Percentiles rank a stretch among this genome's conserved stretches.
Evolutionary conservation across 2,888 invertebrate genomes (phyloP).

Genomic region (Podotricha telesiphe): DNA sequence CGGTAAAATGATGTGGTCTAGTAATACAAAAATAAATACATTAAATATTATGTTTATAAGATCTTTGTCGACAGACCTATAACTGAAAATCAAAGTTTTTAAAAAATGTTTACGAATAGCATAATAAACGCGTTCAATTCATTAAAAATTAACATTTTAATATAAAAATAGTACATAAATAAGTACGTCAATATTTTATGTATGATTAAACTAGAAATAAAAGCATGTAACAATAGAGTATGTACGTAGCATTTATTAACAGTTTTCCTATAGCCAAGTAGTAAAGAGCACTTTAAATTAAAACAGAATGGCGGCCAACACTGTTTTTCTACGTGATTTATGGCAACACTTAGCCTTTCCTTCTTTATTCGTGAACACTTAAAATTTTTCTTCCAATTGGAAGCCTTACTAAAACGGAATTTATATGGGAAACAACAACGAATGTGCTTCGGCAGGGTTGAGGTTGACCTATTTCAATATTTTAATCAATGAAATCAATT

Average conservation of each 20-base stretch:
- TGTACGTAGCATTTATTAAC: slow-evolving; percentile 24
- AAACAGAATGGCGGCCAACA: slow-evolving; percentile 53
- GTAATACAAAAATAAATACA: too few relatives aligned
- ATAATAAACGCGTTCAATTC: neutral
- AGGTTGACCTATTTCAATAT: slow-evolving; percentile 23
- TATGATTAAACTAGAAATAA: neutral
- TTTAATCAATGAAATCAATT: neutral
- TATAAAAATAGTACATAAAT: too few relatives aligned
- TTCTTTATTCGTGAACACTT: slow-evolving; percentile 67
- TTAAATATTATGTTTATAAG: too few relatives aligned
- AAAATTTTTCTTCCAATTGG: slow-evolving; percentile 60
- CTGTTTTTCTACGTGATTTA: slow-evolving; percentile 76
- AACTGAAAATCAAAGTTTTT: too few relatives aligned
- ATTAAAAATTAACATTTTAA: neutral
- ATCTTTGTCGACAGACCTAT: too few relatives aligned
- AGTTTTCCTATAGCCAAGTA: slow-evolving; percentile 27
- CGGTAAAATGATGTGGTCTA: too few relatives aligned
- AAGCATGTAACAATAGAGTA: neutral
- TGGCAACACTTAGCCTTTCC: slow-evolving; percentile 70
- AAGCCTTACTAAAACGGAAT: slow-evolving; percentile 47
- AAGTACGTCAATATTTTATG: too few relatives aligned
- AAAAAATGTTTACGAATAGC: too few relatives aligned
- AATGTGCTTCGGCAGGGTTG: slow-evolving; percentile 5
- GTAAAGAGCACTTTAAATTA: slow-evolving; percentile 56
- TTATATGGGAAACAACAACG: slow-evolving; percentile 21